Evolutionary conservation across 2,888 invertebrate genomes (phyloP).

Genomic region (Atrina japonica): DNA sequence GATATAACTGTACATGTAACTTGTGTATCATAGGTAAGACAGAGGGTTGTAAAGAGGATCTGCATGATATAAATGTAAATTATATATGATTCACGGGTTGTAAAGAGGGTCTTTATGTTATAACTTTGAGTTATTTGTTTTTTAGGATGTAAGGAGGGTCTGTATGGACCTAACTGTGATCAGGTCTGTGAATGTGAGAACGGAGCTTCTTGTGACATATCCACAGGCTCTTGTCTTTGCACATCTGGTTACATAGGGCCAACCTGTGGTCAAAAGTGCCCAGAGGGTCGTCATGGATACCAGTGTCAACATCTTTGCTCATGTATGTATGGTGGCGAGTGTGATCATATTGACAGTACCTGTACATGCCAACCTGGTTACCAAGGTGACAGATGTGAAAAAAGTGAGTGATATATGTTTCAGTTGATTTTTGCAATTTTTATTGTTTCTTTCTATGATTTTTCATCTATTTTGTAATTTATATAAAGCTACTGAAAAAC

Average conservation of each 20-base stretch:
- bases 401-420: conserved; percentile 50
- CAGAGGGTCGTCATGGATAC: conserved; percentile 71
- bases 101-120: too few species aligned
- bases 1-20: too few species aligned
- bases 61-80: too few species aligned
- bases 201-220: conserved; percentile 72
- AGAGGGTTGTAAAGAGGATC: too few species aligned
- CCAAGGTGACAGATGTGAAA: conserved; percentile 78
- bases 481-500: background rate
- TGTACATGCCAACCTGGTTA: conserved; percentile 85
- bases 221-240: conserved; percentile 75
- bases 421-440: background rate
- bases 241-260: conserved; percentile 74
- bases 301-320: conserved; percentile 74
- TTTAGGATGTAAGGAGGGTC: conserved; percentile 71
- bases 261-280: conserved; percentile 70
- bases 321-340: conserved; percentile 74
- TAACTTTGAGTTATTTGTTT: too few species aligned
- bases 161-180: conserved; percentile 75
- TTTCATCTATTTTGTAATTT: background rate
- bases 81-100: too few species aligned
- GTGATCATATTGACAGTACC: conserved; percentile 85
- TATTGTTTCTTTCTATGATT: background rate
- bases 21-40: too few species aligned
- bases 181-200: conserved; percentile 80